Evolutionary conservation across 2,797 vertebrate species (phyloP).

Genomic region (Mus spretus): DNA sequence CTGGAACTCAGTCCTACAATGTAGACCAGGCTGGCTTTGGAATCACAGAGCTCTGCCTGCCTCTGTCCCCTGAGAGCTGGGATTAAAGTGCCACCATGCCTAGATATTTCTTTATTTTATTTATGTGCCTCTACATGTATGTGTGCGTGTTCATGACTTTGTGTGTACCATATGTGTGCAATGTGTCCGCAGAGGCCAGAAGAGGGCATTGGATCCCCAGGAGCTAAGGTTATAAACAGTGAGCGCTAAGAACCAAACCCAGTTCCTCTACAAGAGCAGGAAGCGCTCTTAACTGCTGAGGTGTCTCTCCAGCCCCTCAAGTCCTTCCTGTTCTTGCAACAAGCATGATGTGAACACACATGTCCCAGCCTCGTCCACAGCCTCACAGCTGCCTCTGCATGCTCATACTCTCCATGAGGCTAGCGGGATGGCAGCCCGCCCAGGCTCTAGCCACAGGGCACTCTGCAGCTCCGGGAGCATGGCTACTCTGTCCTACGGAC

Average conservation of each 20-base stretch:
- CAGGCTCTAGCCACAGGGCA: neutral
- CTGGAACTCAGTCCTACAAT: neutral
- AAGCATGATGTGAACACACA: neutral
- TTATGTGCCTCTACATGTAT: neutral
- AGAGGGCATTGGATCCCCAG: neutral
- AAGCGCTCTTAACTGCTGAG: neutral
- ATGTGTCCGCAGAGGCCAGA: neutral
- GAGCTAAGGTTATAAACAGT: neutral
- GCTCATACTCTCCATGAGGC: accelerated
- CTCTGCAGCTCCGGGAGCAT: neutral
- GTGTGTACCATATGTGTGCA: neutral
- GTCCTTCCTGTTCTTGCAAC: neutral
- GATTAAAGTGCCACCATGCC: neutral
- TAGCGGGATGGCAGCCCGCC: neutral
- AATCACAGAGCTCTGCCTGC: neutral
- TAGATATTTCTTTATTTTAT: neutral
- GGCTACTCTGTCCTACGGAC: neutral
- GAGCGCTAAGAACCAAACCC: neutral
- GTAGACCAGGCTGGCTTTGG: neutral
- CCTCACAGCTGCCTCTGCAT: neutral
- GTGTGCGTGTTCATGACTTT: neutral
- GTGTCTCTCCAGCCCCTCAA: neutral
- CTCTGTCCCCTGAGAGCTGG: neutral
- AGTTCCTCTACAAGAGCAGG: neutral
- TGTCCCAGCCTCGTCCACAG: neutral